Evolutionary conservation across 2,888 invertebrate species (phyloP), one percentile per base, ranked within the genome.

Genomic region (Drosophila acutilabella): DNA sequence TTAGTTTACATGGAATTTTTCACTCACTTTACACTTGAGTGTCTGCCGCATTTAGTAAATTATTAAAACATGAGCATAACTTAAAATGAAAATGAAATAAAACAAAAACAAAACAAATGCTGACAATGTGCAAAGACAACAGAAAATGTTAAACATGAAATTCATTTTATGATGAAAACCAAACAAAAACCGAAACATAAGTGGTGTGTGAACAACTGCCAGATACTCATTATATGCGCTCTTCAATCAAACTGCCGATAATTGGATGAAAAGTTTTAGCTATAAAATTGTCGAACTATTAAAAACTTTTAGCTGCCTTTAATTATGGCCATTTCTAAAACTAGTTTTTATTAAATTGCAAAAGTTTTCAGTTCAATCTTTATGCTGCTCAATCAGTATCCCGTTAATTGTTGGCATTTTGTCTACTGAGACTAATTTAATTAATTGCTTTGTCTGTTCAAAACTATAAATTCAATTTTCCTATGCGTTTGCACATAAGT

Each of bases 381-480:
- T 11, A n/a, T 44, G 11, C n/a, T 18, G 18, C 16, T 18, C 36
- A 50, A 50, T 50, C 50, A 50, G 50, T 50, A 20, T 50, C 33
- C 52, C 18, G 40, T 79, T 77, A 80, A 82, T 61, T 68, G 71
- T 62, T 80, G 65, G 62, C 71, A 70, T 62, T 67, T 59, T 64
- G 64, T 42, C 11, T 26, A 50, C 13, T 41, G 44, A 52, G 71
- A 42, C 64, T 61, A 72, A 82, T 82, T 78, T 80, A 83, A 83
- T 83, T 86, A 83, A 86, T 86, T 76, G 76, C 81, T 71, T 72
- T 70, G 69, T 71, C 83, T 76, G 81, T 65, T 36, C 58, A 74
- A 66, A 86, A 83, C 83, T 86, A 83, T 86, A 82, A 83, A 83
- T 83, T 83, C 74, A 83, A 86, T 83, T 83, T 81, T 76, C 73